Percentiles rank a stretch among this genome's conserved stretches.
phyloP scores from a whole-genome alignment of 2,113 vertebrate species.

The Prietella phreatophila region DNA sequence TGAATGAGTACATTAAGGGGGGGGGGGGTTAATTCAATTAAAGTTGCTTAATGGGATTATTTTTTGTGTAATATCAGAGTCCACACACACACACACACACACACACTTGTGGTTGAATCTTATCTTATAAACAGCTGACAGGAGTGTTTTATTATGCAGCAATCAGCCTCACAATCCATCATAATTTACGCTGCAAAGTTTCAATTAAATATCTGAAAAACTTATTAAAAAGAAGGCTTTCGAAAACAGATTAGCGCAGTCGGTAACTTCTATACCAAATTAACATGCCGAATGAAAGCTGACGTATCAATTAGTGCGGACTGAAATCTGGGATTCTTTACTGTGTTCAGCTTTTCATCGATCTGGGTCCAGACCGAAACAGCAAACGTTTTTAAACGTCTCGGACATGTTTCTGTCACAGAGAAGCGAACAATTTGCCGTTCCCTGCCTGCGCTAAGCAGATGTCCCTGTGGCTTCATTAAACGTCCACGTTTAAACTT shows the following conservation, averaged over 20 bases:
- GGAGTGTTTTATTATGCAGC: constrained; percentile 8
- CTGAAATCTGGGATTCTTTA: neutral
- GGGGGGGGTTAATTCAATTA: constrained; percentile 17
- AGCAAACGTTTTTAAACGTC: neutral
- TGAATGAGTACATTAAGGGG: neutral
- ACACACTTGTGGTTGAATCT: neutral
- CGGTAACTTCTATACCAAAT: neutral
- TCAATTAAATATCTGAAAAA: constrained; percentile 36
- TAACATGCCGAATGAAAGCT: constrained; percentile 4
- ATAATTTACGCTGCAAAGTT: constrained; percentile 19
- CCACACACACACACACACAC: constrained; percentile 8
- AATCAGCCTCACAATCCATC: constrained; percentile 17
- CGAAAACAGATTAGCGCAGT: constrained; percentile 32
- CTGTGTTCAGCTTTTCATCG: neutral
- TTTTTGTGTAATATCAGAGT: neutral
- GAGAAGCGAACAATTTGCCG: neutral
- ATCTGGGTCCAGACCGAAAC: neutral
- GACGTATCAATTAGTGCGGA: constrained; percentile 2
- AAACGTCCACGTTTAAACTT: neutral
- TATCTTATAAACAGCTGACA: constrained; percentile 19
- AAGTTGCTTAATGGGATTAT: constrained; percentile 5
- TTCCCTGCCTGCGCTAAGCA: neutral
- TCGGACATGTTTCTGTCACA: neutral
- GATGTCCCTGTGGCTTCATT: neutral
- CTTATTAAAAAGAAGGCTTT: constrained; percentile 23